A percentile compares a stretch with the other conserved stretches of the same genome.
Evolutionary conservation across 2,113 vertebrate genomes (phyloP).

Genomic region (Rhinichthys klamathensis): DNA sequence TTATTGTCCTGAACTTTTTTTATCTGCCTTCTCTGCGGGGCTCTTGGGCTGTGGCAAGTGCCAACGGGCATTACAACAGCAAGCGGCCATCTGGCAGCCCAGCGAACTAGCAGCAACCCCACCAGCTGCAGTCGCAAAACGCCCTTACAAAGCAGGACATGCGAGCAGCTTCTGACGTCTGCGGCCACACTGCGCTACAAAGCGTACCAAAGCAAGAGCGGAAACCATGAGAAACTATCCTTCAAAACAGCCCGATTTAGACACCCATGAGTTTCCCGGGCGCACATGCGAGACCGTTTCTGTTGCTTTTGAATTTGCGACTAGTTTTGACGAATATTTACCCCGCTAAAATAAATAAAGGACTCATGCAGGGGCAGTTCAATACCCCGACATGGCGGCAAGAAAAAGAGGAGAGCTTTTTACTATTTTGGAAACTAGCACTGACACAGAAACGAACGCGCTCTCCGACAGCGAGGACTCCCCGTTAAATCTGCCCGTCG

Average conservation of each 20-base stretch:
- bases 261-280: conserved; percentile 70
- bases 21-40: conserved; percentile 60
- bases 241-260: conserved; percentile 69
- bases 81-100: conserved; percentile 83
- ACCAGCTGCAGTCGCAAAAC: conserved; percentile 86
- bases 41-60: conserved; percentile 72
- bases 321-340: conserved; percentile 68
- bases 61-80: conserved; percentile 81
- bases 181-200: conserved; percentile 84
- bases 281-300: conserved; percentile 66
- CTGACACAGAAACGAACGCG: conserved; percentile 78
- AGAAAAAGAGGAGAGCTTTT: conserved; percentile 84
- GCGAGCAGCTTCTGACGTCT: conserved; percentile 87
- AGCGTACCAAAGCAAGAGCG: conserved; percentile 79
- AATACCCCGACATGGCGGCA: conserved; percentile 85
- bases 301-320: conserved; percentile 67
- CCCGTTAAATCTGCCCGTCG: conserved; percentile 78
- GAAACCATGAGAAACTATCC: conserved; percentile 78
- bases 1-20: conserved; percentile 40
- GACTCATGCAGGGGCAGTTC: conserved; percentile 85
- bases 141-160: conserved; percentile 86
- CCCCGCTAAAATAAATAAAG: conserved; percentile 71
- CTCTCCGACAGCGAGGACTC: conserved; percentile 75
- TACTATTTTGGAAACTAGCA: conserved; percentile 85
- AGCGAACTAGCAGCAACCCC: conserved; percentile 78